Evolutionary conservation across 2,797 vertebrate genomes (phyloP).

Genomic region (Cercopithecus petaurista): DNA sequence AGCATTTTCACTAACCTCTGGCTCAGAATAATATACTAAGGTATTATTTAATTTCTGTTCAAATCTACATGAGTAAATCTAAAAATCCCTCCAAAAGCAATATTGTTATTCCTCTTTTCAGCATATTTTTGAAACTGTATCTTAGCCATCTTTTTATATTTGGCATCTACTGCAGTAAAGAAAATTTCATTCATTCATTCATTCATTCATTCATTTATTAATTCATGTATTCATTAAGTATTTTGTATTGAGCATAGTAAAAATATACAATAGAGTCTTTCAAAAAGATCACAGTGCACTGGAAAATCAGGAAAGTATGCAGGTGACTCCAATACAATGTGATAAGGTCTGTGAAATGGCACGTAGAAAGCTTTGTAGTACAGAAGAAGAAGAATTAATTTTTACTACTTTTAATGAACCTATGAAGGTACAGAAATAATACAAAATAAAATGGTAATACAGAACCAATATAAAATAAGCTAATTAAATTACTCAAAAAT

Average conservation of each 20-base stretch:
- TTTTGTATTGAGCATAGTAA: neutral
- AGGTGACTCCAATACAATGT: neutral
- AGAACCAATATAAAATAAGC: neutral
- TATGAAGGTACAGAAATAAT: neutral
- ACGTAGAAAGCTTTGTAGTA: neutral
- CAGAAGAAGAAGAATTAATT: neutral
- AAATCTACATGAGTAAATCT: neutral
- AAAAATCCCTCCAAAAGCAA: neutral
- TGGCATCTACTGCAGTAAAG: neutral
- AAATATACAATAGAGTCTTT: neutral
- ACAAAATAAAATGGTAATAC: neutral
- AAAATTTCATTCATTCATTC: neutral
- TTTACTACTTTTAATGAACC: neutral
- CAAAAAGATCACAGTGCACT: neutral
- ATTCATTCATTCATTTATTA: neutral
- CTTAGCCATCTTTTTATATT: neutral
- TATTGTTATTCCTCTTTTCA: neutral
- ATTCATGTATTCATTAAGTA: neutral
- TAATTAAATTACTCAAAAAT: neutral
- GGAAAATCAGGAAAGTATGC: neutral
- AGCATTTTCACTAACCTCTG: neutral
- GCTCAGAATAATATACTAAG: constrained; percentile 36
- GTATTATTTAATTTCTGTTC: constrained; percentile 68
- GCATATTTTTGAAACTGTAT: neutral
- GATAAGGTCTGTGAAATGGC: neutral